Base-by-base conservation (phyloP, 1,140 invertebrate species). In the Andricus grossulariae region DNA sequence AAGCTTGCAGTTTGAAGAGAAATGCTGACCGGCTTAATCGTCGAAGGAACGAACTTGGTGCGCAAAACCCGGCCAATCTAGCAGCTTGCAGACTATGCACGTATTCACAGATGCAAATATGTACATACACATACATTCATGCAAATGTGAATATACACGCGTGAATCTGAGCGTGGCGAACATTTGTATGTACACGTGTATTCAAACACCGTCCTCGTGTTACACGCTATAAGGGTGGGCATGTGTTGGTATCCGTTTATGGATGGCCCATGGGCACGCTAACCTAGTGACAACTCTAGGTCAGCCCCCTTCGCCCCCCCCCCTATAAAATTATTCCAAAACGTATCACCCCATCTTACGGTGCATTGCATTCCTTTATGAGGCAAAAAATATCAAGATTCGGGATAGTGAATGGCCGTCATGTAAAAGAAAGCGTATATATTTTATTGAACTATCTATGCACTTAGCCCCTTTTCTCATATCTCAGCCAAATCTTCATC, bases 271-370 rank as follows among this genome's bases (percentile, higher is more conserved):
- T 85, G 86, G 84, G 78, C 88, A 90, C 88, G 88, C 88, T 87
- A 90, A 85, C 87, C 86, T 84, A 88, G 85, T 88, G 88, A 90
- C 88, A 87, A 86, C 88, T 90, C 88, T 90, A 90, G 88, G 88
- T 89, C 88, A 89, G 74, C 60, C 60, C 16, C 15, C 39, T 66
- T 39, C 60, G 45, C 32, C 60, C 60, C 39, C 8, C 5, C n/a
- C 25, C 32, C 25, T 5, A 55, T 21, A 55, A 55, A 66, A 7
- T 66, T 66, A 13, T 66, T 39, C 60, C 60, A 7, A 32, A 32
- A 32, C 25, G 25, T 32, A 32, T 32, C 25, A 32, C 2, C 5
- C 25, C 25, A 32, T 32, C 25, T 32, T 32, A 32, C 25, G 25
- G 25, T 32, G 25, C 25, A 32, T 32, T 32, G 25, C 25, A 32